Evolutionary conservation across 1,140 invertebrate species (phyloP).

Genomic region (Chrysomallon squamiferum): DNA sequence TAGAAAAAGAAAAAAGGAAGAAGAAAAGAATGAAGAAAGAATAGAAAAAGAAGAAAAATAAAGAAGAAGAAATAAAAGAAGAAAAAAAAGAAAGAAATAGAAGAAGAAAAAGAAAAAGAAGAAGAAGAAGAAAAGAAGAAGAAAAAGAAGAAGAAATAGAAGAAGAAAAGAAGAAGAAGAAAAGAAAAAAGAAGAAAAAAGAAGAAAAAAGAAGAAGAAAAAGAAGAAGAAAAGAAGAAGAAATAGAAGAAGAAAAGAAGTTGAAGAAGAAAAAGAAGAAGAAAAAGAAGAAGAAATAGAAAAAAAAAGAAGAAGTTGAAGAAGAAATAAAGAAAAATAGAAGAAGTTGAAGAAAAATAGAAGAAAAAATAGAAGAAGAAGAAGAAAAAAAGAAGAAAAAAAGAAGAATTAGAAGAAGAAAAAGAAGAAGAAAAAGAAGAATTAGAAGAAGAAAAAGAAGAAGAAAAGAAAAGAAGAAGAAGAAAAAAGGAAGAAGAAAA

Average conservation of each 20-base stretch:
- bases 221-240: not conserved
- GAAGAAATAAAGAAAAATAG: not conserved
- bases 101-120: not conserved
- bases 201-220: not conserved
- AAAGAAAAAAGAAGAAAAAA: not conserved
- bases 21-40: no score
- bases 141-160: not conserved
- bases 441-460: slow-evolving; percentile 3
- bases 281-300: not conserved
- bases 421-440: no score
- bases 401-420: no score
- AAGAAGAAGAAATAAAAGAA: not conserved
- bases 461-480: not conserved
- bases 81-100: no score
- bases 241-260: not conserved
- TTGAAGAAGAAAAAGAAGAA: no score
- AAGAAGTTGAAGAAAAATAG: not conserved
- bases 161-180: not conserved
- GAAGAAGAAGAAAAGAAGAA: not conserved
- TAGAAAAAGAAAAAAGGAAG: no score
- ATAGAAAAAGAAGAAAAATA: not conserved
- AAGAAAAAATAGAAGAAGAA: not conserved
- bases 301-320: not conserved
- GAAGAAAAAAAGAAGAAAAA: not conserved
- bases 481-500: not conserved